Evolutionary conservation across 2,797 vertebrate genomes (phyloP), one percentile per base, ranked within the genome.

Genomic region (Pampus argenteus): DNA sequence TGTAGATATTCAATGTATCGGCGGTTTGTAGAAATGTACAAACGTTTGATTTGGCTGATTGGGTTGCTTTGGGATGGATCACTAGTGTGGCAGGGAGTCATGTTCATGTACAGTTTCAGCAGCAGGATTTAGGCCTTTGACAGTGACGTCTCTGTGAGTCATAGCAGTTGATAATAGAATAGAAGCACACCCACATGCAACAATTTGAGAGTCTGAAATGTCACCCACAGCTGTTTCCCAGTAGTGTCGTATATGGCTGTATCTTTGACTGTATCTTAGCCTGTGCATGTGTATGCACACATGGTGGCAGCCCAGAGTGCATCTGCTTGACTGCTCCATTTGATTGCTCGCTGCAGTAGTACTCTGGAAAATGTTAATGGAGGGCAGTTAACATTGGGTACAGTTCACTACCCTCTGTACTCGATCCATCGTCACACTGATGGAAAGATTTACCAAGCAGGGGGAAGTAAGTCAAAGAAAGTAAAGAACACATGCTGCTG

Each of bases 321-420:
- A 49, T 80, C 76, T 88, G 88, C 79, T 68, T 68, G 64, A 89
- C 68, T 79, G 81, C 80, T 76, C 67, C 22, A 28, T 90, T 83
- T 83, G 74, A 78, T 86, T 88, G 78, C 74, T 78, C 50, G 58
- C 64, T 71, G 78, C 82, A 81, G 71, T 44, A 45, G 66, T 67
- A 74, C 73, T 83, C 51, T 78, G 66, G 74, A 63, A 91, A 91
- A 89, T 88, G 84, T 88, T 89, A 90, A 81, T 88, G 74, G 52
- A 58, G 76, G 80, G 70, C 80, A 83, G 79, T 88, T 88, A 85
- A 81, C 36, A n/a, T 74, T 74, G 74, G 66, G 74, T 70, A 72
- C 70, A 81, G 59, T 81, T 67, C 74, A 68, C 57, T 71, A 49
- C 71, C 49, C 62, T 78, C 36, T 76, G 66, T 64, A 72, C 36